Evolutionary conservation across 2,797 vertebrate genomes (phyloP), one percentile per base, ranked within the genome.

Genomic region (Eurystomus glaucurus): DNA sequence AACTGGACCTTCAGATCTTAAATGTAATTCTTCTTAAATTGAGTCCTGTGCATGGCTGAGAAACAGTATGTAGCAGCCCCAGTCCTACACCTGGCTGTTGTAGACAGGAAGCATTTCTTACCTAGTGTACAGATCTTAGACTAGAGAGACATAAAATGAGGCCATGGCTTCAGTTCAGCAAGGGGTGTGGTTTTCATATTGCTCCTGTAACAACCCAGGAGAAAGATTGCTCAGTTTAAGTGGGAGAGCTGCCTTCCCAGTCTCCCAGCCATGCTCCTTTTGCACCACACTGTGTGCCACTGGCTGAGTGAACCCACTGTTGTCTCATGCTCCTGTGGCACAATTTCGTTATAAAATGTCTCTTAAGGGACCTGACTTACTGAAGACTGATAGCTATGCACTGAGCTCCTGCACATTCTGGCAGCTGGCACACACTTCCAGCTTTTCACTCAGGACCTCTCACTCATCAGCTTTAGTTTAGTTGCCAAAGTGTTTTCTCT

Each of bases 1-100:
- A 76, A 94, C 48, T 11, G 10, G 52, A 70, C 60, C 17, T 80
- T 90, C 64, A 88, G n/a, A 77, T 55, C 35, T 70, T 64, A 70
- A 85, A 58, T 17, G 31, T 28, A 80, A 15, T 70, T 85, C 83
- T 77, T 85, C 45, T 90, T 87, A 10, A 35, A 65, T 50, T 54
- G 29, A 69, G 29, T 37, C 35, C 52, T 31, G 14, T 11, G 52
- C 12, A 21, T 57, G 69, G 50, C 39, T 80, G 69, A 60, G 69
- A 75, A 68, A 43, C 25, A 35, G 31, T 15, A 45, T 7, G 8
- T 21, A 68, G 55, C 41, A 37, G 60, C 10, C 45, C 52, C 45
- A 45, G 35, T 6, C 35, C 48, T 51, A 55, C 0, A 0, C n/a
- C 55, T 46, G 39, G 35, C 60, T 77, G 46, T 70, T 54, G 23